Evolutionary conservation across 1,140 invertebrate genomes (phyloP).

Genomic region (Spodoptera frugiperda): DNA sequence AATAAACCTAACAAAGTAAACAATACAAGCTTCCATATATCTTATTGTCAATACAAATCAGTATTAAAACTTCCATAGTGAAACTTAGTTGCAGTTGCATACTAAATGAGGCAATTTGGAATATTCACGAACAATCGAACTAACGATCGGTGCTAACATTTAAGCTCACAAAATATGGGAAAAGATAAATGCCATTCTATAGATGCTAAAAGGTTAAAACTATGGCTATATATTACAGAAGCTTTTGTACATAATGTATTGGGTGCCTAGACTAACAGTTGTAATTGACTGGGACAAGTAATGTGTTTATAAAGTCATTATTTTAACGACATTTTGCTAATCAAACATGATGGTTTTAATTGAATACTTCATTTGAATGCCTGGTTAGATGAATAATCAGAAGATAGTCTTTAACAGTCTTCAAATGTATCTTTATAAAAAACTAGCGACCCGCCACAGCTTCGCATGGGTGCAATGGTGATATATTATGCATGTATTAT

Average conservation of each 20-base stretch:
- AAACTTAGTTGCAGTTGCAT: constrained; percentile 29
- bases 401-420: too few relatives aligned
- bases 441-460: too few relatives aligned
- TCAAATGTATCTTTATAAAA: too few relatives aligned
- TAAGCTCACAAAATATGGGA: constrained; percentile 50
- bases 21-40: neutral
- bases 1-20: neutral
- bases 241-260: constrained; percentile 16
- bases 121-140: constrained; percentile 31
- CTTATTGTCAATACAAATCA: constrained; percentile 24
- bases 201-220: constrained; percentile 40
- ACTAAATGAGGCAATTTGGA: constrained; percentile 27
- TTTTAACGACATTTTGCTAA: neutral
- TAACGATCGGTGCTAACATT: constrained; percentile 47
- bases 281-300: neutral
- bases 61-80: constrained; percentile 14
- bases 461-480: too few relatives aligned
- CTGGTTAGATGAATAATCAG: too few relatives aligned
- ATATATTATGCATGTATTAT: too few relatives aligned
- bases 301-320: neutral
- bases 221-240: constrained; percentile 15
- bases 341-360: neutral
- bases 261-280: constrained; percentile 3
- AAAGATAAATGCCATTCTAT: constrained; percentile 48
- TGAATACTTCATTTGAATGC: too few relatives aligned